These are phyloP conservation scores for Bungarus multicinctus DNA, from an alignment of 2,113 vertebrate genomes.

Conservation along the genomic window DNA sequence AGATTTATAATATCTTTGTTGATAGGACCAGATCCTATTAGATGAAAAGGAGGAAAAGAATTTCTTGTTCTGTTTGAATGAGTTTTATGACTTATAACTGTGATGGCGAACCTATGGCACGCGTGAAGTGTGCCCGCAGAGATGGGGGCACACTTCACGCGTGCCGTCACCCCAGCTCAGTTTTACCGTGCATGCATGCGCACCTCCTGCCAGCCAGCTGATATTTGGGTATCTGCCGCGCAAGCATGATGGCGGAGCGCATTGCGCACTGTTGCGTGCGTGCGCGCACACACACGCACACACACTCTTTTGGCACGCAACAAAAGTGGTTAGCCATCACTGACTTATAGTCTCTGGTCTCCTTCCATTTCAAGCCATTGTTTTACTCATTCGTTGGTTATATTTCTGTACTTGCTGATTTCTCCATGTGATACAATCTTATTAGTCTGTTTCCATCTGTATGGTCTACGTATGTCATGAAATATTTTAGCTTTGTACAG, in stretches of 20 bases:
- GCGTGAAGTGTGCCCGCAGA: no score
- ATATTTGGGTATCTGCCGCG: no score
- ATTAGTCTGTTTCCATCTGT: neutral
- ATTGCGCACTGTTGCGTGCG: no score
- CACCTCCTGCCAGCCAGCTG: no score
- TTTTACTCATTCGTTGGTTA: neutral
- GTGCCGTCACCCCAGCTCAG: no score
- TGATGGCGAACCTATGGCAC: no score
- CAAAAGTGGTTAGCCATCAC: no score
- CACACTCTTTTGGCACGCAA: no score
- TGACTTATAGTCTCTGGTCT: neutral
- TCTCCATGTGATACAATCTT: neutral
- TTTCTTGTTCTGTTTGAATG: neutral
- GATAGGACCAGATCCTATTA: neutral
- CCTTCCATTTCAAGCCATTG: neutral
- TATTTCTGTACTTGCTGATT: neutral
- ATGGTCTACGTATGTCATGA: neutral
- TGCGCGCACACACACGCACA: no score
- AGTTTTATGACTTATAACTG: neutral
- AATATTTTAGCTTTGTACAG: neutral
- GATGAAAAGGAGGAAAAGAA: neutral
- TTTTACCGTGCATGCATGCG: no score
- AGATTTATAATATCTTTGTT: neutral
- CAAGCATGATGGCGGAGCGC: no score
- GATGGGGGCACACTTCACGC: no score